Evolutionary conservation across 2,888 invertebrate species (phyloP), one percentile per base, ranked within the genome.

Genomic region (Platypus cylindrus): DNA sequence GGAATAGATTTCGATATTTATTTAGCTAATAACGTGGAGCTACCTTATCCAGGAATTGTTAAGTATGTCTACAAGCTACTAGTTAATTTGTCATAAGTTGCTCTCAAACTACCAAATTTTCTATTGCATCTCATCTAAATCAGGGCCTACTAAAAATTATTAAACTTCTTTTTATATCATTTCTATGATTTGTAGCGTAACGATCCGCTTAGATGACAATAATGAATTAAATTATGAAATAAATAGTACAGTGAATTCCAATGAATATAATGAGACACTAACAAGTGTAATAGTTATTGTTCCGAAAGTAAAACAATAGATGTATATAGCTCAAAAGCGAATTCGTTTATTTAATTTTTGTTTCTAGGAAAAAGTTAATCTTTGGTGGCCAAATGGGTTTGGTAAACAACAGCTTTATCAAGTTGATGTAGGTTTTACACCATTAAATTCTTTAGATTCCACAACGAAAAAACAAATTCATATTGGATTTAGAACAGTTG

Each of bases 341-440:
- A n/a, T n/a, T n/a, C n/a, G n/a, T n/a, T n/a, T n/a, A n/a, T n/a
- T n/a, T n/a, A n/a, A n/a, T n/a, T n/a, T n/a, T n/a, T n/a, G n/a
- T n/a, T n/a, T n/a, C n/a, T n/a, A 53, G 52, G 29, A 34, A 17
- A 48, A 58, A 29, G 70, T 82, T 0, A 56, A 69, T 26, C 49
- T 69, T 13, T 97, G 97, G 97, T 97, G 94, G 94, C 97, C 97
- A 0, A 93, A 90, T 60, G 94, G 91, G 14, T 83, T 76, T 51
- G 93, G 93, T 1, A 58, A 69, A 1, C 91, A 85, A 55, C 68
- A 68, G 1, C 62, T 95, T 3, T 95, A 95, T 53, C 61, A 67
- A 4, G 53, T 87, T 30, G 63, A 64, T 35, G 65, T 78, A 1
- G 64, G 63, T 1, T 67, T 73, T 24, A 51, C 46, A n/a, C n/a